These are phyloP conservation scores for Misgurnus anguillicaudatus DNA, from an alignment of 2,113 vertebrate genomes.

Conservation along the genomic window DNA sequence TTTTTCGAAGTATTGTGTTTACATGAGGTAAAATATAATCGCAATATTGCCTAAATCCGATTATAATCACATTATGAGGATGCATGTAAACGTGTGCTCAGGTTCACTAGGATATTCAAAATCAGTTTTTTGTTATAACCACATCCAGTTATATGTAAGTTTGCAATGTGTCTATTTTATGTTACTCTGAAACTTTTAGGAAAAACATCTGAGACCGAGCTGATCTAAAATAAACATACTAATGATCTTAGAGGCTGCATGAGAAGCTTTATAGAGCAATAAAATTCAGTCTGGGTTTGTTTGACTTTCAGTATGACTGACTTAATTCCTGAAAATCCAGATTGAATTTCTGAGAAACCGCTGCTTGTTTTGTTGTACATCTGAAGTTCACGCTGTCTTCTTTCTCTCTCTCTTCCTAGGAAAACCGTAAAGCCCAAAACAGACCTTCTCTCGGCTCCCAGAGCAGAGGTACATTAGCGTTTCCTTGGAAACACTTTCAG, in stretches of 20 bases:
- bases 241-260: too few relatives aligned
- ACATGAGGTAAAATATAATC: too few relatives aligned
- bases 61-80: too few relatives aligned
- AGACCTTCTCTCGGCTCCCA: conserved; percentile 76
- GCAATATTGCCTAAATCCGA: too few relatives aligned
- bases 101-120: too few relatives aligned
- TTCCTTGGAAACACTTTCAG: conserved; percentile 61
- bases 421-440: conserved; percentile 72
- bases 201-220: neutral
- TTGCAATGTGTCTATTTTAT: neutral
- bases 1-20: too few relatives aligned
- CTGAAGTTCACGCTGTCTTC: conserved; percentile 6
- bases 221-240: neutral
- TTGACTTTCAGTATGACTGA: conserved; percentile 35
- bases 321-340: neutral
- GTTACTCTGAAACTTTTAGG: neutral
- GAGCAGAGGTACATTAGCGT: conserved; percentile 74
- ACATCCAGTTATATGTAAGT: neutral
- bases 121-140: too few relatives aligned
- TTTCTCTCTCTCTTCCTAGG: conserved; percentile 58
- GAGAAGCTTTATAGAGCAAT: neutral
- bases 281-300: neutral
- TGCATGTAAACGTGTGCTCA: too few relatives aligned
- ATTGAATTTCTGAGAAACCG: neutral
- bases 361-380: neutral